Base-by-base conservation (phyloP, 2,113 vertebrate species). In the Myodes glareolus region DNA sequence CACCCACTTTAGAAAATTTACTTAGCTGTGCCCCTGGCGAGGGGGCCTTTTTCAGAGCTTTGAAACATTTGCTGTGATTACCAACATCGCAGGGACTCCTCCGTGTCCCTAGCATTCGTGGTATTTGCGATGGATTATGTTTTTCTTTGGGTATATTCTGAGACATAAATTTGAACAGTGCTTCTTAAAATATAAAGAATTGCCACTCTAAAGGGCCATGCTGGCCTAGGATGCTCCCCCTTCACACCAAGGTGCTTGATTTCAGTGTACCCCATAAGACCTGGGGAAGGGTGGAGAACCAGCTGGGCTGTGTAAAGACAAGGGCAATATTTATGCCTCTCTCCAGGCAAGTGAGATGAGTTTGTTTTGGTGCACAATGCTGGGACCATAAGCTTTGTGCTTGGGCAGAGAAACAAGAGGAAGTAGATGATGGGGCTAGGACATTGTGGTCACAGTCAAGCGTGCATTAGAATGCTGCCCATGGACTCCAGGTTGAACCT, bases 221-320 rank as follows among this genome's bases (percentile, higher is more conserved):
- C 27, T 17, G 27, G 7, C 39, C 14, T 29, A 0, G 0, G 11
- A 7, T 0, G 58, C 33, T 2, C 0, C 36, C 10, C 36, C 14
- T 13, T 0, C 11, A 13, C 73, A 3, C 45, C 10, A 1, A 14
- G 73, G 12, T 36, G 27, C 9, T 23, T 39, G 63, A 0, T 31
- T 29, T 70, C 42, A 0, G 12, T 4, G 33, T 1, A 11, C 47
- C 50, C 36, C 25, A 0, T 0, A 9, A 58, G 47, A 33, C 12
- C 0, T 33, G 55, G 75, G 23, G 27, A 55, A 11, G 7, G 36
- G 7, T 5, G 3, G 47, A 61, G 31, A 52, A 1, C 63, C 36
- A 42, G 10, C 45, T 39, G 93, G 68, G 33, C 1, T 0, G 21
- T 1, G n/a, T 14, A 67, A 76, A 75, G 29, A 4, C 29, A 52